phyloP scores from a whole-genome alignment of 1,140 invertebrate species.

The Arctopsyche grandis region DNA sequence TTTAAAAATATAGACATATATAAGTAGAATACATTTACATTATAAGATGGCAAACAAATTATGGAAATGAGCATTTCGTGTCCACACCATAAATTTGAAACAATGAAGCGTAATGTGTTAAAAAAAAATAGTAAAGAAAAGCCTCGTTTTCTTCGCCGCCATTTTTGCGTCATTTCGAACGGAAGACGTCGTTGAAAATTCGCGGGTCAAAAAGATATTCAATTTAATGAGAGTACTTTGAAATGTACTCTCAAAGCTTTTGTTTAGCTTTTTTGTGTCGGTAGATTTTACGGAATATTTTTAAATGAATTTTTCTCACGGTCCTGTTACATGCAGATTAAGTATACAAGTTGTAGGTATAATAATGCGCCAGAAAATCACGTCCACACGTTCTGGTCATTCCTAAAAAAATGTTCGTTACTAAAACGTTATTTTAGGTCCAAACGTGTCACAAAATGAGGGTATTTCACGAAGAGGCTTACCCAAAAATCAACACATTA shows the following conservation, averaged over 20 bases:
- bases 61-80: slow-evolving; percentile 49
- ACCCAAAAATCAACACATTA: not conserved
- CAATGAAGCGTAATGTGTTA: slow-evolving; percentile 50
- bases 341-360: too few species aligned
- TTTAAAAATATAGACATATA: not conserved
- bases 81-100: slow-evolving; percentile 52
- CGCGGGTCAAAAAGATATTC: not conserved
- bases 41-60: slow-evolving; percentile 50
- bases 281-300: too few species aligned
- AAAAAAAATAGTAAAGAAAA: slow-evolving; percentile 26
- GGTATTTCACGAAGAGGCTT: too few species aligned
- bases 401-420: too few species aligned
- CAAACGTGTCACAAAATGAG: too few species aligned
- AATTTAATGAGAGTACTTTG: not conserved
- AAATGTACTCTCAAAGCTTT: not conserved
- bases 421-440: too few species aligned
- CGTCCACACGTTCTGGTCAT: too few species aligned
- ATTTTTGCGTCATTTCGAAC: not conserved
- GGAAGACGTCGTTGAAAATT: not conserved
- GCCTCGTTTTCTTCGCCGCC: slow-evolving; percentile 17
- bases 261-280: too few species aligned
- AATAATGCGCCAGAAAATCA: too few species aligned
- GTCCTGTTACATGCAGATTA: too few species aligned
- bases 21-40: slow-evolving; percentile 43
- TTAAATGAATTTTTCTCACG: too few species aligned